A percentile compares a stretch with the other conserved stretches of the same genome.
These are phyloP conservation scores for Eilema caniola DNA, from an alignment of 2,888 invertebrate genomes.

Conservation along the genomic window DNA sequence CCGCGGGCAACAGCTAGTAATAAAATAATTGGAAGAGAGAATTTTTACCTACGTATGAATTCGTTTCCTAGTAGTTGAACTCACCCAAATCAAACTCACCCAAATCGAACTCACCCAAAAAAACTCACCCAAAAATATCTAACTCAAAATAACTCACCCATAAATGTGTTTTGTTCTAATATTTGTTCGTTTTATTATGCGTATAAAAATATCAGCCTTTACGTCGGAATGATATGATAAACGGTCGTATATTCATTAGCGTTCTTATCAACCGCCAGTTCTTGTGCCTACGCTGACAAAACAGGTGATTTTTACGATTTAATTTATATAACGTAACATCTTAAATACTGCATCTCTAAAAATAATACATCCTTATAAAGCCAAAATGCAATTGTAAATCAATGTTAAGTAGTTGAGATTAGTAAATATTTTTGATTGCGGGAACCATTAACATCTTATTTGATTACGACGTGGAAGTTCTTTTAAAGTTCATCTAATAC, in stretches of 20 bases:
- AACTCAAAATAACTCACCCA: too few species aligned
- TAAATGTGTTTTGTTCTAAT: too few species aligned
- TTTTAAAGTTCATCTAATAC: too few species aligned
- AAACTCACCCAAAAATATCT: too few species aligned
- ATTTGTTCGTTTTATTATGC: conserved; percentile 4
- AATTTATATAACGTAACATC: not conserved
- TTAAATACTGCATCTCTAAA: not conserved
- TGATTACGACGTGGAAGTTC: too few species aligned
- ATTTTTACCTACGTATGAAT: too few species aligned
- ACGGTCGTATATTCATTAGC: conserved; percentile 23
- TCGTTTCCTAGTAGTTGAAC: too few species aligned
- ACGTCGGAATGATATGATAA: conserved; percentile 28
- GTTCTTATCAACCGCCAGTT: conserved; percentile 18
- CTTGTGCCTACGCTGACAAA: conserved; percentile 27
- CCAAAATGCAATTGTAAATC: not conserved
- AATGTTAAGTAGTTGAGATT: too few species aligned
- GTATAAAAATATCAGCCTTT: conserved; percentile 28
- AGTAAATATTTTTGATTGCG: not conserved
- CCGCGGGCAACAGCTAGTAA: too few species aligned
- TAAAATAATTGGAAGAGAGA: too few species aligned
- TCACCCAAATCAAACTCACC: too few species aligned
- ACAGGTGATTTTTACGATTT: conserved; percentile 26
- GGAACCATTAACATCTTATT: not conserved
- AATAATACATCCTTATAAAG: not conserved
- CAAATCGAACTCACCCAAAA: too few species aligned